Percentiles rank a stretch among this genome's conserved stretches.
Conservation (phyloP, 2,797 vertebrate species). For the Micrastur ruficollis region DNA sequence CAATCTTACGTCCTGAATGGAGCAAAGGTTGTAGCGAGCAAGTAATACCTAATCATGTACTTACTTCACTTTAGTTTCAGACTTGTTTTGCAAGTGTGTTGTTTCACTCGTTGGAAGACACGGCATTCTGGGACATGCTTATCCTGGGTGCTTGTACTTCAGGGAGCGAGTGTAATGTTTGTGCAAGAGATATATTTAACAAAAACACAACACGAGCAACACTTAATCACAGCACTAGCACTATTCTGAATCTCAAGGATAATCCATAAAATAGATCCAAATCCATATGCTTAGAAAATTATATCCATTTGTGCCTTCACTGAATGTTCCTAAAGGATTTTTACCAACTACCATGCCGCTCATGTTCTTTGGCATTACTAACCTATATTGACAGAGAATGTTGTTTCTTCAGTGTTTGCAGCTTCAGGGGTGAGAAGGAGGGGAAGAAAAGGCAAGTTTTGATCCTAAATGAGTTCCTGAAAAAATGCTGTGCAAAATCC, state of each 20-base stretch:
- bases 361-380: neutral
- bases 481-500: neutral
- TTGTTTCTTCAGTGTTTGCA: neutral
- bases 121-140: neutral
- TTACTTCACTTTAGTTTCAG: neutral
- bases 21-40: neutral
- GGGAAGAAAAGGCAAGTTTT: neutral
- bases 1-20: neutral
- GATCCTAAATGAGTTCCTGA: neutral
- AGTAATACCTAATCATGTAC: neutral
- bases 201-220: no score
- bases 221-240: neutral
- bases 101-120: neutral
- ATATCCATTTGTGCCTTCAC: neutral
- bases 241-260: neutral
- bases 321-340: neutral
- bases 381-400: neutral
- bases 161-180: neutral
- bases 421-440: neutral
- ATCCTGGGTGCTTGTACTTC: neutral
- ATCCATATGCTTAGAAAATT: neutral
- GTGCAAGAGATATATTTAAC: neutral
- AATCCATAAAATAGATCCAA: neutral
- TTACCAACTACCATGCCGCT: neutral
- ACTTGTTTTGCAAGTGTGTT: neutral